Evolutionary conservation across 2,888 invertebrate species (phyloP).

Genomic region (Leptogaster cylindrica): DNA sequence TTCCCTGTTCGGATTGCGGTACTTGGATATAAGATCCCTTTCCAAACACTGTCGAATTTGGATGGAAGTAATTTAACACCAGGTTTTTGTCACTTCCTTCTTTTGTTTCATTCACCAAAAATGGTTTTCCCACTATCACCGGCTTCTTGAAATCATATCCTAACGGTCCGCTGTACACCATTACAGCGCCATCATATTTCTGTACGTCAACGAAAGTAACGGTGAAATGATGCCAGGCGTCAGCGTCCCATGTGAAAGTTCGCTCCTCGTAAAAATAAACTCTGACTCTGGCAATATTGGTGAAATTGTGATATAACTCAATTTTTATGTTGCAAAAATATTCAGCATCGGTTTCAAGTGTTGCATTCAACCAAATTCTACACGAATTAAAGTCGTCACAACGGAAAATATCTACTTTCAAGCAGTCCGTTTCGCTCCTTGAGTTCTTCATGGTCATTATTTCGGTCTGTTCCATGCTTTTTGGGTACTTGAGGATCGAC

Average conservation of each 20-base stretch:
- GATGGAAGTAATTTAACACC: constrained; percentile 53
- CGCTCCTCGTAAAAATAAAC: background rate
- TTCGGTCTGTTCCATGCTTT: constrained; percentile 9
- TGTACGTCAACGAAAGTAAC: constrained; percentile 51
- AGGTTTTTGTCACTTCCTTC: constrained; percentile 46
- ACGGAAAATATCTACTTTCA: constrained; percentile 21
- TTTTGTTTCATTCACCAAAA: constrained; percentile 50
- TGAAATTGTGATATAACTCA: constrained; percentile 52
- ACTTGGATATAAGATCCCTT: constrained; percentile 32
- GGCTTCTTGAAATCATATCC: constrained; percentile 56
- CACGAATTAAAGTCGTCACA: constrained; percentile 16
- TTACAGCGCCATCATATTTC: constrained; percentile 43
- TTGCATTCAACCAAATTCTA: constrained; percentile 1
- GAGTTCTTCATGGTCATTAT: constrained; percentile 30
- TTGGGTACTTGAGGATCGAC: constrained; percentile 39
- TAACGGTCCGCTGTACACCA: constrained; percentile 56
- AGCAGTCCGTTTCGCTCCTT: constrained; percentile 30
- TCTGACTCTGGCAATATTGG: constrained; percentile 43
- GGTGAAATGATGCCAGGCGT: constrained; percentile 52
- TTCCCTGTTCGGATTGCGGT: constrained; percentile 17
- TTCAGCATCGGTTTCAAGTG: background rate
- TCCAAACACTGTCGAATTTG: background rate
- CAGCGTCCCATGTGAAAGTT: background rate
- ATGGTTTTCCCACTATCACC: constrained; percentile 52
- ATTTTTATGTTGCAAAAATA: constrained; percentile 47